Evolutionary conservation across 2,797 vertebrate genomes (phyloP).

Genomic region (Peromyscus attwateri): DNA sequence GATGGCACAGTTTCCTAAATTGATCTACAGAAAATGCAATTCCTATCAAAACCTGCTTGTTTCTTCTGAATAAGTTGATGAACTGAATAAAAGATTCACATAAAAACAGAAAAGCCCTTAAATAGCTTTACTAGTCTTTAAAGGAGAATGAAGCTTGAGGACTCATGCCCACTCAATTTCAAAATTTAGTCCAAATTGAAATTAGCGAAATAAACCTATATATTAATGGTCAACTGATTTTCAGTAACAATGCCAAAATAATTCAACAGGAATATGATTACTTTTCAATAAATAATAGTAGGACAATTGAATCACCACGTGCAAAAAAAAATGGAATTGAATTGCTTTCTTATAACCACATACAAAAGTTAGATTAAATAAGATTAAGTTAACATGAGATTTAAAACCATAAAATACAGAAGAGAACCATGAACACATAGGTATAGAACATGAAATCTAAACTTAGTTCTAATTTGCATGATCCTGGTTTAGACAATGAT

Average conservation of each 20-base stretch:
- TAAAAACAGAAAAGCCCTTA: neutral
- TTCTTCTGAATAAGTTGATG: neutral
- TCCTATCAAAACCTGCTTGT: neutral
- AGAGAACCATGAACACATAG: neutral
- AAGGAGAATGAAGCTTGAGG: neutral
- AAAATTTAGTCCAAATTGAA: neutral
- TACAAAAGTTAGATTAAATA: neutral
- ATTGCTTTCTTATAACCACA: neutral
- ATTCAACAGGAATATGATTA: neutral
- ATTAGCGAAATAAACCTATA: constrained; percentile 15
- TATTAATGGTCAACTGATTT: neutral
- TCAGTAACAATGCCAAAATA: neutral
- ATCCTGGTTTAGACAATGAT: neutral
- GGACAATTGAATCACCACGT: neutral
- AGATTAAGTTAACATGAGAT: neutral
- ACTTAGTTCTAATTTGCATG: neutral
- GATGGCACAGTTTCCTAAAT: neutral
- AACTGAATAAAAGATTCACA: neutral
- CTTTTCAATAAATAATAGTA: constrained; percentile 36
- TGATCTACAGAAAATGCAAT: neutral
- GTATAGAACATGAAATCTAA: neutral
- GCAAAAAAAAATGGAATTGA: neutral
- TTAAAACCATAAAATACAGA: neutral
- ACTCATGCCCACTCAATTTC: neutral
- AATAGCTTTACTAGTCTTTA: neutral